Percentiles rank a stretch among this genome's conserved stretches.
phyloP scores from a whole-genome alignment of 1,140 invertebrate species.

The Apis florea region DNA sequence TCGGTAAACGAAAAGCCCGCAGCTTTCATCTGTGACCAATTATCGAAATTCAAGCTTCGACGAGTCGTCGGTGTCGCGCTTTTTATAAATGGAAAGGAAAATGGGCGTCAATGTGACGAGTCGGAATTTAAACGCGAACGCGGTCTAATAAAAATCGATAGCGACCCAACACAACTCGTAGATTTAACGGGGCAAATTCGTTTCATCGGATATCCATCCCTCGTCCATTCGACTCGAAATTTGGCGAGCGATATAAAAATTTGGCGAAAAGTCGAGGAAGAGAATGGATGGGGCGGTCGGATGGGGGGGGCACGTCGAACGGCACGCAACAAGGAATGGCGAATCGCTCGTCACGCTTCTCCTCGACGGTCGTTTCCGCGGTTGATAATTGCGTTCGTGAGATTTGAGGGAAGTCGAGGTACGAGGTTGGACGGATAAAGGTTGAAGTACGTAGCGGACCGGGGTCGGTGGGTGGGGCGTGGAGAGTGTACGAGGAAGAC shows the following conservation, averaged over 20 bases:
- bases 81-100: slow-evolving; percentile 6
- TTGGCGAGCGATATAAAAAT: neutral
- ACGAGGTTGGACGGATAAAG: slow-evolving; percentile 4
- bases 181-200: slow-evolving; percentile 22
- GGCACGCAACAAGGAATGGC: slow-evolving; percentile 42
- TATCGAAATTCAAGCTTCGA: slow-evolving; percentile 50
- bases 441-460: slow-evolving; percentile 9
- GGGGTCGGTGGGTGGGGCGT: neutral
- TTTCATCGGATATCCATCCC: too few species aligned
- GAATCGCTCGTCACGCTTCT: slow-evolving; percentile 27
- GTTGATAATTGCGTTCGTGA: slow-evolving; percentile 69
- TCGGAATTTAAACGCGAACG: slow-evolving; percentile 42
- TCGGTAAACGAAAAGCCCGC: slow-evolving; percentile 15
- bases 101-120: slow-evolving; percentile 7
- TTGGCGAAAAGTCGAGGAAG: neutral
- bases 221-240: too few species aligned
- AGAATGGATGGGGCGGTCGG: slow-evolving; percentile 21
- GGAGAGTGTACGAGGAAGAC: slow-evolving; percentile 34
- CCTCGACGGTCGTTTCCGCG: slow-evolving; percentile 49
- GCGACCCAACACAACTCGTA: neutral
- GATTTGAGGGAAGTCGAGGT: slow-evolving; percentile 53
- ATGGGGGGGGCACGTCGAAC: slow-evolving; percentile 39
- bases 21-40: slow-evolving; percentile 40
- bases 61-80: slow-evolving; percentile 28
- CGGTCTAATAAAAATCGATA: slow-evolving; percentile 48